Evolutionary conservation across 2,888 invertebrate species (phyloP).

Genomic region (Acleris cristana): DNA sequence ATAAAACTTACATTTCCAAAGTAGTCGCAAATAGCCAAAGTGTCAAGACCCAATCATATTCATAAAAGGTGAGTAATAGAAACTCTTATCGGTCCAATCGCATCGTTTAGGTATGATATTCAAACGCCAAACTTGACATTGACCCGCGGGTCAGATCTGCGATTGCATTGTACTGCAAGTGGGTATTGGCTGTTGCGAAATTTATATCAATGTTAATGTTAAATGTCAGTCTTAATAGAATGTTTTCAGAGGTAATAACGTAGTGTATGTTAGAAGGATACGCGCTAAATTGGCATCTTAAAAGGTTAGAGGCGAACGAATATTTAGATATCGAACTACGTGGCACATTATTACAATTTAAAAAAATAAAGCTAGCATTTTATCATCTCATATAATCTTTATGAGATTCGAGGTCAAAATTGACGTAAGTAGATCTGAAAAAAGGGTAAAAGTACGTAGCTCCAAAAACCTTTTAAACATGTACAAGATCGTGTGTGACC

Average conservation of each 20-base stretch:
- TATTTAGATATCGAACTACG: background rate
- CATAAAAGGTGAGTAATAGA: conserved; percentile 8
- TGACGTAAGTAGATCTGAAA: no score
- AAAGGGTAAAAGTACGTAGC: no score
- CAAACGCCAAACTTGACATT: conserved; percentile 53
- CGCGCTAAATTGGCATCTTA: conserved; percentile 7
- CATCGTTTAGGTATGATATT: conserved; percentile 31
- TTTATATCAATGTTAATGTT: conserved; percentile 37
- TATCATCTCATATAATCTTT: no score
- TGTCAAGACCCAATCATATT: conserved; percentile 7
- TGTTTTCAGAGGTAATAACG: conserved; percentile 18
- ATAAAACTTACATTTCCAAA: background rate
- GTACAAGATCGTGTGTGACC: background rate
- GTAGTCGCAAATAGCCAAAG: conserved; percentile 6
- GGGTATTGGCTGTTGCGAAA: conserved; percentile 42
- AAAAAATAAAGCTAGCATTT: no score
- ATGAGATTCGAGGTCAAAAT: no score
- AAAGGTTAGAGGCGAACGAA: conserved; percentile 13
- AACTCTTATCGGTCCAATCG: conserved; percentile 18
- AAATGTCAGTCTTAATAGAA: conserved; percentile 35
- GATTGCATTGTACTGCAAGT: conserved; percentile 39
- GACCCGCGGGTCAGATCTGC: conserved; percentile 46
- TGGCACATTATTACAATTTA: no score
- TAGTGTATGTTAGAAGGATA: conserved; percentile 10
- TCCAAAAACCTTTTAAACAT: no score